phyloP scores from a whole-genome alignment of 2,113 vertebrate species.

The Malaclemys terrapin region DNA sequence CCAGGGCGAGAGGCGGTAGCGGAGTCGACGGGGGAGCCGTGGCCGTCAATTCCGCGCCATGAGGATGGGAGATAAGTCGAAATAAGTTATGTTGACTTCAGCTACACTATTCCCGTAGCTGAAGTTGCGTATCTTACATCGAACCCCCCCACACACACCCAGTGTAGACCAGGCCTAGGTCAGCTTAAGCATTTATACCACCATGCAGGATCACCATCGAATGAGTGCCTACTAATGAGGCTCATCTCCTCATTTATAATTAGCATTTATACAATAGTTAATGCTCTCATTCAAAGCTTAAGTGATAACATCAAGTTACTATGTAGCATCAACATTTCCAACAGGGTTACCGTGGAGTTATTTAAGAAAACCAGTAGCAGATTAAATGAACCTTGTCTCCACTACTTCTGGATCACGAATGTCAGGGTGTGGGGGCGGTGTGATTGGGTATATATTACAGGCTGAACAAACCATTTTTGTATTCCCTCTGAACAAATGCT shows the following conservation, averaged over 20 bases:
- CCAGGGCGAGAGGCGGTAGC: too few species aligned
- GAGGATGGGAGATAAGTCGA: too few species aligned
- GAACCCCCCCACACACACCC: too few species aligned
- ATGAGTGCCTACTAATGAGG: not conserved
- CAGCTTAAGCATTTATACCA: not conserved
- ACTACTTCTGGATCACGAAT: not conserved
- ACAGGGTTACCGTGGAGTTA: not conserved
- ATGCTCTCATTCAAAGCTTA: not conserved
- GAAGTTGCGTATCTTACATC: too few species aligned
- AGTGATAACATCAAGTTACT: not conserved
- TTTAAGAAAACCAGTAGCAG: not conserved
- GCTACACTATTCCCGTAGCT: too few species aligned
- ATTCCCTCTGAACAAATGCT: not conserved
- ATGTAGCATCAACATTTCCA: not conserved
- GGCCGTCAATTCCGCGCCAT: too few species aligned
- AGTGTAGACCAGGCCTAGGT: not conserved
- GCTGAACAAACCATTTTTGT: not conserved
- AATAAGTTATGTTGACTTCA: too few species aligned
- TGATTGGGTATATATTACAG: fast-evolving
- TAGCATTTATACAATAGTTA: not conserved
- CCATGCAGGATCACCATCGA: fast-evolving
- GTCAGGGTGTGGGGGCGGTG: fast-evolving
- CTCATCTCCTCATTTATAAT: not conserved
- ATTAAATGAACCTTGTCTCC: not conserved
- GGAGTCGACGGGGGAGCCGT: too few species aligned